phyloP scores from a whole-genome alignment of 2,888 invertebrate genomes.

The Agrypnus murinus region DNA sequence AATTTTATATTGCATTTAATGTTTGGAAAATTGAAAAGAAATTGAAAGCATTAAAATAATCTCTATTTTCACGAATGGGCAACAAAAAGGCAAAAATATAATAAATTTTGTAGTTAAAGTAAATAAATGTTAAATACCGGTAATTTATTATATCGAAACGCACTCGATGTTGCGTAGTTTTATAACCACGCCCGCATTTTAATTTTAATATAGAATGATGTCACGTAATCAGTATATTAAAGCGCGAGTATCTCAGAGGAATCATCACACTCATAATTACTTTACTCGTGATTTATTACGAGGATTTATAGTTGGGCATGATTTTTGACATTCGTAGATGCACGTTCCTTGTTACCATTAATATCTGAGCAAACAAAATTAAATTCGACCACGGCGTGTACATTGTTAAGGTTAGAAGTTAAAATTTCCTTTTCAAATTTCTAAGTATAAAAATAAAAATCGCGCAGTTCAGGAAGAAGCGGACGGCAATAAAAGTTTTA shows the following conservation, averaged over 20 bases:
- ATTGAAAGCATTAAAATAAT: too few species aligned
- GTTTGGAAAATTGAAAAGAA: neutral
- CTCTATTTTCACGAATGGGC: too few species aligned
- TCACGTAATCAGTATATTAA: slow-evolving; percentile 69
- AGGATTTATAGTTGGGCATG: slow-evolving; percentile 51
- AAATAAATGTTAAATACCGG: slow-evolving; percentile 17
- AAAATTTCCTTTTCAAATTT: neutral
- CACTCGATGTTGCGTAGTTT: slow-evolving; percentile 54
- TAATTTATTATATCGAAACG: slow-evolving; percentile 50
- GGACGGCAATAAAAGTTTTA: slow-evolving; percentile 40
- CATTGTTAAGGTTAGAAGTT: too few species aligned
- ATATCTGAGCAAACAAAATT: slow-evolving; percentile 31
- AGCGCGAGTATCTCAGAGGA: slow-evolving; percentile 67
- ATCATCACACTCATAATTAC: slow-evolving; percentile 68
- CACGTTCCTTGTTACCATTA: slow-evolving; percentile 47
- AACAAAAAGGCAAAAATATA: too few species aligned
- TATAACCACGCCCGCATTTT: slow-evolving; percentile 64
- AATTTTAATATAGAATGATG: slow-evolving; percentile 69
- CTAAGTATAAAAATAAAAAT: slow-evolving; percentile 21
- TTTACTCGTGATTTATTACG: slow-evolving; percentile 64
- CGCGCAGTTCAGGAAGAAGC: neutral
- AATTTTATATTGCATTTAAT: slow-evolving; percentile 24
- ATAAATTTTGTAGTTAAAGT: neutral
- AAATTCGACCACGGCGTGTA: slow-evolving; percentile 4
- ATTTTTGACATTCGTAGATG: slow-evolving; percentile 47